Evolutionary conservation across 1,140 invertebrate species (phyloP).

Genomic region (Episyrphus balteatus): DNA sequence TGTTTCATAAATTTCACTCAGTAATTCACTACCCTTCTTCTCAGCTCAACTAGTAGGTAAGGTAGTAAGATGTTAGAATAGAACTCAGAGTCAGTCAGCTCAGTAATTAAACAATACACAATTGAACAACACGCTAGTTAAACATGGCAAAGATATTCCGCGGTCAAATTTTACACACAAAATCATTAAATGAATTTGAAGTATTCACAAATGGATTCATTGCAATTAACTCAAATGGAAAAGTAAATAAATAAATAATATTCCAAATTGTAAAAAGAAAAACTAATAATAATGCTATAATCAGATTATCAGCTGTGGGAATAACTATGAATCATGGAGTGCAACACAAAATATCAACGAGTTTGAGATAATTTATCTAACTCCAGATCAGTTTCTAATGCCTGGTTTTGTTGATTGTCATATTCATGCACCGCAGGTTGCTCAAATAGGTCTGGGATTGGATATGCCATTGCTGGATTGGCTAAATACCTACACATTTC

Average conservation of each 20-base stretch:
- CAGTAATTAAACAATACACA: too few species aligned
- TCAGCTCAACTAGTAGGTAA: too few species aligned
- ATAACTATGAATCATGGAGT: constrained; percentile 11
- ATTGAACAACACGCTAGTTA: too few species aligned
- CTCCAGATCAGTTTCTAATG: constrained; percentile 57
- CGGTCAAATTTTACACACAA: constrained; percentile 27
- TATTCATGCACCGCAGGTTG: constrained; percentile 79
- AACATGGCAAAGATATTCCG: constrained; percentile 12
- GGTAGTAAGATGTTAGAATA: too few species aligned
- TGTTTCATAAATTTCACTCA: too few species aligned
- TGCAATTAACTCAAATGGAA: constrained; percentile 17
- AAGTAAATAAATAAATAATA: constrained; percentile 10
- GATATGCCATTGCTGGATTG: constrained; percentile 71
- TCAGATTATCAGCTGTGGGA: constrained; percentile 23
- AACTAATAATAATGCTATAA: not conserved
- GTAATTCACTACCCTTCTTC: too few species aligned
- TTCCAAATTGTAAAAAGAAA: not conserved
- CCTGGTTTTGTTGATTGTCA: constrained; percentile 85
- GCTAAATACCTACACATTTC: constrained; percentile 79
- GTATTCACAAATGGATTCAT: constrained; percentile 23
- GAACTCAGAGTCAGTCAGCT: too few species aligned
- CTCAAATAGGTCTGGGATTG: constrained; percentile 69
- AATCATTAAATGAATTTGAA: constrained; percentile 28
- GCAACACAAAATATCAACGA: not conserved
- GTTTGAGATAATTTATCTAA: constrained; percentile 30